Conservation (phyloP, 2,888 invertebrate genomes). For the Tachina lurida region DNA sequence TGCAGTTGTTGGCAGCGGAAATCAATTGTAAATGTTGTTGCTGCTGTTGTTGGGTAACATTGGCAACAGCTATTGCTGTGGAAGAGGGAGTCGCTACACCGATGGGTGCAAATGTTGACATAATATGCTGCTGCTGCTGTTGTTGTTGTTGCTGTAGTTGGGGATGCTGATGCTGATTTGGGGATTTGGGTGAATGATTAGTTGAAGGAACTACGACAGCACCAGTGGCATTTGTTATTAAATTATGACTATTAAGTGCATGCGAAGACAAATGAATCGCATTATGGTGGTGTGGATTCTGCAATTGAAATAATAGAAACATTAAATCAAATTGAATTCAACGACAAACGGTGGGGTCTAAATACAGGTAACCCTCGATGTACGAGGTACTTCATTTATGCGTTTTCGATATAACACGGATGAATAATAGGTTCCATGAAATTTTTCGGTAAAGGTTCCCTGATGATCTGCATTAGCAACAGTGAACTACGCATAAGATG, state of each 20-base stretch:
- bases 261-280: slow-evolving; percentile 82
- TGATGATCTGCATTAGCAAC: too few species aligned
- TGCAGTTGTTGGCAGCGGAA: slow-evolving; percentile 77
- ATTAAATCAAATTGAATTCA: not conserved
- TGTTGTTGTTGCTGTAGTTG: slow-evolving; percentile 75
- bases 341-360: not conserved
- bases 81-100: slow-evolving; percentile 54
- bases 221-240: slow-evolving; percentile 78
- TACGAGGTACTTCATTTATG: too few species aligned
- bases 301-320: slow-evolving; percentile 53
- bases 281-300: slow-evolving; percentile 80
- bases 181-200: slow-evolving; percentile 83
- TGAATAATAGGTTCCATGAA: too few species aligned
- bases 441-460: too few species aligned
- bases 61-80: slow-evolving; percentile 75
- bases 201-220: slow-evolving; percentile 69
- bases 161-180: slow-evolving; percentile 80
- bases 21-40: slow-evolving; percentile 77
- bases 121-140: slow-evolving; percentile 73
- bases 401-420: too few species aligned
- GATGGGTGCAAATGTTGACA: slow-evolving; percentile 77
- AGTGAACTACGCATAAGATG: too few species aligned
- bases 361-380: too few species aligned
- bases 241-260: slow-evolving; percentile 83
- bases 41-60: slow-evolving; percentile 80